phyloP scores from a whole-genome alignment of 2,888 invertebrate genomes.

The Nephrotoma flavescens region DNA sequence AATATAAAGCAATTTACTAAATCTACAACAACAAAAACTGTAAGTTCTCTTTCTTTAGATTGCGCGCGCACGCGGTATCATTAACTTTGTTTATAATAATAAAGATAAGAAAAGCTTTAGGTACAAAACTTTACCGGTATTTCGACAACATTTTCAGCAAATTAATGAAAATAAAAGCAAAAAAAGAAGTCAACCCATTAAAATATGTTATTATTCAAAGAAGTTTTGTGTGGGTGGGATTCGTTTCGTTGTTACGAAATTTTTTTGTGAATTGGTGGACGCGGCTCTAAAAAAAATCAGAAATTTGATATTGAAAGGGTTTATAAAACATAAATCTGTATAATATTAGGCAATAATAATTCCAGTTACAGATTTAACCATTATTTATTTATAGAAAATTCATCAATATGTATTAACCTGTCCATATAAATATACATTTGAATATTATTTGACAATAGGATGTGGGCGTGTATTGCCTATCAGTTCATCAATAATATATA shows the following conservation, averaged over 20 bases:
- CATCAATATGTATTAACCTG: not conserved
- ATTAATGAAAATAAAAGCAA: not conserved
- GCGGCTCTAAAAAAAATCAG: not conserved
- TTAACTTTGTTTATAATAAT: not conserved
- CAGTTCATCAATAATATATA: not conserved
- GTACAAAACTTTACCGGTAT: not conserved
- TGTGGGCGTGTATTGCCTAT: not conserved
- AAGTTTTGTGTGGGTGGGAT: not conserved
- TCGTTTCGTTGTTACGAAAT: not conserved
- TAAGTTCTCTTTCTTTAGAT: not conserved
- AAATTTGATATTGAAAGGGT: not conserved
- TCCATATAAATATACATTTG: not conserved
- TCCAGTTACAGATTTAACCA: not conserved
- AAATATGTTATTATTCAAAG: not conserved
- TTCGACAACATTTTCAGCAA: not conserved
- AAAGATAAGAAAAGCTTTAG: not conserved
- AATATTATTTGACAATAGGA: not conserved
- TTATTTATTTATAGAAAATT: not conserved
- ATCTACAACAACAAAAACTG: not conserved
- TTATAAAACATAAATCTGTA: not conserved
- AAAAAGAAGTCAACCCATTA: not conserved
- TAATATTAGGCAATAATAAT: not conserved
- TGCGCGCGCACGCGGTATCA: not conserved
- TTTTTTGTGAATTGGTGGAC: not conserved
- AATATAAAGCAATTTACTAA: not conserved